phyloP scores from a whole-genome alignment of 2,888 invertebrate species.

The Chaitophorus viminalis region DNA sequence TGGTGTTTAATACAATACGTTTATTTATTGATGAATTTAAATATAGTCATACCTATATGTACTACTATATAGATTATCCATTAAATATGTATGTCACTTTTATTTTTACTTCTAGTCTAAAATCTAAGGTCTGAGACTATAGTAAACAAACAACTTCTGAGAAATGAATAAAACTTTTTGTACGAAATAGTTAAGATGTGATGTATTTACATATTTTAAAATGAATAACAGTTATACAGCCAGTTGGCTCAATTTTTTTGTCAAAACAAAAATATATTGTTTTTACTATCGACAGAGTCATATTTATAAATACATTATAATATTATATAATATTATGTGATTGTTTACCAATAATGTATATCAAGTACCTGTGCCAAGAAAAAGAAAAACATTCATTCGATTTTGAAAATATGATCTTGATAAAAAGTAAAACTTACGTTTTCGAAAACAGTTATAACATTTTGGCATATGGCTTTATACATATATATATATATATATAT shows the following conservation, averaged over 20 bases:
- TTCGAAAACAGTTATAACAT: not conserved
- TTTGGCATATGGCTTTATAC: not conserved
- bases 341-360: not conserved
- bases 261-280: not conserved
- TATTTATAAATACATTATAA: not conserved
- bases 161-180: not conserved
- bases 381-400: not conserved
- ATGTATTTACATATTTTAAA: not conserved
- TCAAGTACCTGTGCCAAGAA: not conserved
- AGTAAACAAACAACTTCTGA: not conserved
- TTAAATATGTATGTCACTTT: not conserved
- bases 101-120: not conserved
- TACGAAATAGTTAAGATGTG: not conserved
- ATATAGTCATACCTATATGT: too few species aligned
- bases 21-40: too few species aligned
- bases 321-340: not conserved
- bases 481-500: too few species aligned
- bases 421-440: not conserved
- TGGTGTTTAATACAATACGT: too few species aligned
- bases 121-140: too few species aligned
- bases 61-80: too few species aligned
- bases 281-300: not conserved
- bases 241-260: not conserved
- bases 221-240: not conserved
- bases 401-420: not conserved